Evolutionary conservation across 2,888 invertebrate species (phyloP), one percentile per base, ranked within the genome.

Genomic region (Zygothrica quintamaculata): DNA sequence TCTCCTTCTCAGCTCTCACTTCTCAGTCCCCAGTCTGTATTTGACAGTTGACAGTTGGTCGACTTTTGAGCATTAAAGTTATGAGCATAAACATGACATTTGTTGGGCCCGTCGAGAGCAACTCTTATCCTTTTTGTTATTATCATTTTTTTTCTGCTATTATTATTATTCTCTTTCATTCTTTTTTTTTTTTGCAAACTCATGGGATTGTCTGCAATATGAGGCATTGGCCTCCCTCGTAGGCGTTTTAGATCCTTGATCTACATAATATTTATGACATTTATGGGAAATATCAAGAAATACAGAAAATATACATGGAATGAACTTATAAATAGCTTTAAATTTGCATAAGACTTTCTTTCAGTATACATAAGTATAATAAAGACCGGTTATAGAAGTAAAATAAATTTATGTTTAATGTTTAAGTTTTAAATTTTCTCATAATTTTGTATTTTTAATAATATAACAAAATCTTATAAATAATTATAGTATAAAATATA

Each of bases 1-100:
- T 18, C 18, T 11, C 3, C 48, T 39, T 11, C 13, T 40, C 18
- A 11, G 11, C 12, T n/a, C 13, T n/a, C n/a, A n/a, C 16, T 13
- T 5, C n/a, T 13, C 29, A n/a, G 13, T 51, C 33, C 57, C 59
- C 66, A 53, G 74, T 65, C 60, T 52, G 69, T 85, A 79, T 87
- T 87, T 88, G 87, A 88, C 87, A 87, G 84, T 88, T 85, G 85
- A 84, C 88, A 87, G 86, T 88, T 81, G 85, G 72, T 76, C 77
- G 81, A 79, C 79, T 85, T 84, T 84, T 79, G 65, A 84, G 75
- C 59, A 65, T 59, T 73, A 73, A 87, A 87, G 81, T 88, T 87
- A 87, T 84, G 88, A 88, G 77, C 87, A 72, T 85, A 88, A 87
- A 88, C 87, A 87, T 70, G 71, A 67, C 74, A 70, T 74, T 84